Evolutionary conservation across 2,113 vertebrate genomes (phyloP).

Genomic region (Lichenostomus cassidix): DNA sequence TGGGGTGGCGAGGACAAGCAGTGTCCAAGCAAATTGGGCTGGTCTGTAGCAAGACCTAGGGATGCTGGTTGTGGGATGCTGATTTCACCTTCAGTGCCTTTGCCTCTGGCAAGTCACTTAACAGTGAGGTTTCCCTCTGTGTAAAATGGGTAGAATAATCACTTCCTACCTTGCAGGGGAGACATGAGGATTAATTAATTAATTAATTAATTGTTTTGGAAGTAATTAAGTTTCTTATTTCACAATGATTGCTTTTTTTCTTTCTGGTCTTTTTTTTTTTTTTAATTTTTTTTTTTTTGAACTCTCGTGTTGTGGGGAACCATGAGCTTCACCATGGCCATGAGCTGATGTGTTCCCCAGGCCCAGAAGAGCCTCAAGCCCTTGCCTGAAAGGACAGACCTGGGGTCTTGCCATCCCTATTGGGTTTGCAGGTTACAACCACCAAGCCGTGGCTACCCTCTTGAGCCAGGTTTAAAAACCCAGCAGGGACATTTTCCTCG

Average conservation of each 20-base stretch:
- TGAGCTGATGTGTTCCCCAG: not conserved
- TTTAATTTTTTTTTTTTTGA: too few relatives aligned
- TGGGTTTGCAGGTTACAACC: rapidly evolving
- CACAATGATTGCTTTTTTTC: not conserved
- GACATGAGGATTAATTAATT: slow-evolving; percentile 11
- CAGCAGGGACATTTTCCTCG: not conserved
- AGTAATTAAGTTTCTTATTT: slow-evolving; percentile 62
- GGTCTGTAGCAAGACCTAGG: not conserved
- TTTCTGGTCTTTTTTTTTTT: rapidly evolving
- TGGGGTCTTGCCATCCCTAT: rapidly evolving
- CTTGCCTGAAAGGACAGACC: not conserved
- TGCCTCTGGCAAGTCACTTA: not conserved
- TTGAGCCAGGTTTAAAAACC: not conserved
- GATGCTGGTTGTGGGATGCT: rapidly evolving
- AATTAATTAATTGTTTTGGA: slow-evolving; percentile 49
- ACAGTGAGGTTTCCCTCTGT: not conserved
- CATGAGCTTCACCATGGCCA: rapidly evolving
- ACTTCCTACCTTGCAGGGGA: slow-evolving; percentile 34
- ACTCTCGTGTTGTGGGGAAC: rapidly evolving
- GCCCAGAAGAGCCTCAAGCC: not conserved
- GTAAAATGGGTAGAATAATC: slow-evolving; percentile 30
- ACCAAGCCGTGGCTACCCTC: rapidly evolving
- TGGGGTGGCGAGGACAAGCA: not conserved
- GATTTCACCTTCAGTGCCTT: not conserved
- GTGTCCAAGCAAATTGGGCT: not conserved